Base-by-base conservation (phyloP, 2,888 invertebrate species). In the Caenorhabditis angaria region DNA sequence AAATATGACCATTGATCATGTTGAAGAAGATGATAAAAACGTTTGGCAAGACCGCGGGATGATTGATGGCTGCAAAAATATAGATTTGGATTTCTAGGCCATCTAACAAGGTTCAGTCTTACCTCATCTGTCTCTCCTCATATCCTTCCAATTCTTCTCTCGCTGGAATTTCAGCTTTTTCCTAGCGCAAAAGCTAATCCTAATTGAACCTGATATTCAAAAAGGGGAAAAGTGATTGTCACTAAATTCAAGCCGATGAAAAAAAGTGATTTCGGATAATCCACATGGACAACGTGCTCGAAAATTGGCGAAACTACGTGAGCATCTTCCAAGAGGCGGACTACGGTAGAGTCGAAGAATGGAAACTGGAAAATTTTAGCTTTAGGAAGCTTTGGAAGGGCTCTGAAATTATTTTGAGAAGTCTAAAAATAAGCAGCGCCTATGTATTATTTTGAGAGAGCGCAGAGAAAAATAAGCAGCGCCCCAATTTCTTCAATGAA, bases 181-280 rank as follows among this genome's bases (percentile, higher is more conserved):
- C 76, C 1, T n/a, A 57, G 35, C 0, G 76, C 76, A 54, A 78
- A 66, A 1, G 74, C n/a, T 1, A 80, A 59, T 8, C 76, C 80
- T 61, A 80, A 64, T 28, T 72, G 51, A 2, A 81, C 71, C 61
- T 84, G 84, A 63, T 81, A 78, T 51, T 83, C 82, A 54, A 82
- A 82, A 0, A 80, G 61, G 6, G 78, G 76, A 58, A 83, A 82
- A 0, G 84, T 82, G 25, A 82, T 73, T 10, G 78, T 72, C n/a
- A 75, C 67, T 32, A 74, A 61, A 50, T 78, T 78, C 10, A 83
- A 61, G 4, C 54, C 54, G 2, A 54, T 54, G 28, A 54, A 54
- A 54, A 95, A 91, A 64, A 92, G 92, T 91, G 95, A 91, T 14
- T 92, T 91, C 0, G 94, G 94, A 83, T 92, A 91, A 73, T 92